Percentiles rank a stretch among this genome's conserved stretches.
These are phyloP conservation scores for Manacus vitellinus DNA, from an alignment of 2,113 vertebrate species.

Conservation along the genomic window DNA sequence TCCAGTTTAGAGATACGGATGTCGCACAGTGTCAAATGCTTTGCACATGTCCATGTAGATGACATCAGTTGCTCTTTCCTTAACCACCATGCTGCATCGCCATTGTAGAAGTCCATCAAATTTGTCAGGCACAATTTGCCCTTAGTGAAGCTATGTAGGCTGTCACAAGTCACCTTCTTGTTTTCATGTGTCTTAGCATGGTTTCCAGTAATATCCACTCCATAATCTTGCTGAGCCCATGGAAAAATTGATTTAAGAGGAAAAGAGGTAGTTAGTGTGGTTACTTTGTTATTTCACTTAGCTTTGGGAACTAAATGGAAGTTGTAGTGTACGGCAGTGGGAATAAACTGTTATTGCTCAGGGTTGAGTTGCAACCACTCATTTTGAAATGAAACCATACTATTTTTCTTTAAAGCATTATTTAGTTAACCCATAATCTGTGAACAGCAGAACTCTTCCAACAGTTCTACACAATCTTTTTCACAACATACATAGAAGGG, in stretches of 20 bases:
- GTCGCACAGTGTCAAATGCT: rapidly evolving
- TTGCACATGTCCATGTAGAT: not conserved
- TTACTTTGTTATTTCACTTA: not conserved
- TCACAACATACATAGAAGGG: not conserved
- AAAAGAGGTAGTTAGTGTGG: not conserved
- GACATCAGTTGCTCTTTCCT: not conserved
- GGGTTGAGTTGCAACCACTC: not conserved
- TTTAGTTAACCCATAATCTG: not conserved
- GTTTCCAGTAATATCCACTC: not conserved
- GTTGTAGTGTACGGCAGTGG: not conserved
- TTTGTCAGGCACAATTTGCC: not conserved
- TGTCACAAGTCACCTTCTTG: not conserved
- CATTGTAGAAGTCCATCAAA: not conserved
- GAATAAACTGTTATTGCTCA: not conserved
- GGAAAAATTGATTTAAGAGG: not conserved
- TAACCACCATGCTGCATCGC: not conserved
- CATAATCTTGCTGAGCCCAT: not conserved
- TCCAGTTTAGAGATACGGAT: not conserved
- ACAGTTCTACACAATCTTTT: not conserved
- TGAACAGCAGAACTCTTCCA: not conserved
- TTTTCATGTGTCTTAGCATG: not conserved
- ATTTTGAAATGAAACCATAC: not conserved
- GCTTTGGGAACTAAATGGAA: not conserved
- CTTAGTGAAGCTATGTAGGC: rapidly evolving
- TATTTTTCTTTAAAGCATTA: not conserved